Evolutionary conservation across 2,888 invertebrate species (phyloP), one percentile per base, ranked within the genome.

Genomic region (Stenolophus ochropezus): DNA sequence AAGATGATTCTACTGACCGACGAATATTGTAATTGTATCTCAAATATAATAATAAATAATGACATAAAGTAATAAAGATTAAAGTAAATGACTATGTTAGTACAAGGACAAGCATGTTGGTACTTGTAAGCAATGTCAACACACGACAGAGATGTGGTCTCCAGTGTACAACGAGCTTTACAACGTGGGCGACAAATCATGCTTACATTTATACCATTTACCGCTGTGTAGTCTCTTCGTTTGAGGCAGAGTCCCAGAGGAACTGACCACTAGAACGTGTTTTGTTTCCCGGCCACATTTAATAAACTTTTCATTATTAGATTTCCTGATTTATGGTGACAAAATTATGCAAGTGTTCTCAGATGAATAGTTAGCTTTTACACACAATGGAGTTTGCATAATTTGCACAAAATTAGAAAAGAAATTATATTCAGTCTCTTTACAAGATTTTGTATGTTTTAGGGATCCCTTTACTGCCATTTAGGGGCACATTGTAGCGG

Each of bases 181-280:
- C 11, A 1, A 69, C 42, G 42, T 42, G 21, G 21, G n/a, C 69
- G 56, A 71, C 69, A 79, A 79, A 79, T 79, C 79, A 79, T 79
- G 71, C 53, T 71, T 53, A 73, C 49, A n/a, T 73, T 71, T 42
- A 18, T 71, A 23, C 11, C 20, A 42, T 73, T 73, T 73, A 23
- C n/a, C 21, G 47, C 14, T 73, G 47, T 73, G 25, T 11, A 23
- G 21, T 21, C 33, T 14, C 18, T 69, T 69, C 73, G 6, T 23
- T 25, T 23, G 16, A 5, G 49, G 47, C 6, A 3, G 47, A n/a
- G 21, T 14, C 14, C 51, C 61, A 2, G 0, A 18, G 65, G 65
- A 33, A 69, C 27, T 69, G 65, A 69, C 65, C 65, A 69, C 65
- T 69, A 33, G 65, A 18, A 33, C 33, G 65, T 69, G 33, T 18